phyloP scores from a whole-genome alignment of 2,797 vertebrate species.

The Philypnodon macrostomus region DNA sequence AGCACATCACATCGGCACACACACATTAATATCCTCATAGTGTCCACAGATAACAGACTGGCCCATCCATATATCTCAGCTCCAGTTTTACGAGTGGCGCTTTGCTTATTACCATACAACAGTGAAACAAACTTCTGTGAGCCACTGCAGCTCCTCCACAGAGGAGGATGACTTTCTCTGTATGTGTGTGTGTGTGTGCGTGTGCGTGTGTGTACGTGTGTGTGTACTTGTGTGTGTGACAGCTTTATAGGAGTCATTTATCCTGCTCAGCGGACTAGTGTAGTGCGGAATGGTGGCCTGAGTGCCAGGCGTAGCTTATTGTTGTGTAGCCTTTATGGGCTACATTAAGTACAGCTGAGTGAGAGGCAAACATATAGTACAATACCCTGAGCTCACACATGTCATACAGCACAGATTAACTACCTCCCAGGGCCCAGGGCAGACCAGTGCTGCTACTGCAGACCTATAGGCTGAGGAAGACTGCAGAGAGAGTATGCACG shows the following conservation, averaged over 20 bases:
- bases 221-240: slow-evolving; percentile 65
- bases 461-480: slow-evolving; percentile 43
- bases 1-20: slow-evolving; percentile 51
- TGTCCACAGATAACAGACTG: slow-evolving; percentile 47
- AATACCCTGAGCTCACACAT: slow-evolving; percentile 76
- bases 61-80: slow-evolving; percentile 48
- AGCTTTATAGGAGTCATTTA: slow-evolving; percentile 79
- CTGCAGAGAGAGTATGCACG: slow-evolving; percentile 11
- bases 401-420: slow-evolving; percentile 77
- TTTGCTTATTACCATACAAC: slow-evolving; percentile 42
- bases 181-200: slow-evolving; percentile 63
- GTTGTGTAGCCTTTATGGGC: slow-evolving; percentile 81
- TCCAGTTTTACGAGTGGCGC: slow-evolving; percentile 48
- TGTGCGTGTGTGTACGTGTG: slow-evolving; percentile 60
- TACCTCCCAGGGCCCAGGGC: slow-evolving; percentile 62
- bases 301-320: slow-evolving; percentile 77
- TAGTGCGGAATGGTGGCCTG: slow-evolving; percentile 76
- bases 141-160: slow-evolving; percentile 52
- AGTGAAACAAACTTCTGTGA: slow-evolving; percentile 61
- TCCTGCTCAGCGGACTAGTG: slow-evolving; percentile 76
- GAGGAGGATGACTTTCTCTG: slow-evolving; percentile 65
- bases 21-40: slow-evolving; percentile 57
- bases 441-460: slow-evolving; percentile 58
- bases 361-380: slow-evolving; percentile 78
- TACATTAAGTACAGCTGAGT: slow-evolving; percentile 82